Evolutionary conservation across 2,113 vertebrate genomes (phyloP), one percentile per base, ranked within the genome.

Genomic region (Solenodon paradoxus): DNA sequence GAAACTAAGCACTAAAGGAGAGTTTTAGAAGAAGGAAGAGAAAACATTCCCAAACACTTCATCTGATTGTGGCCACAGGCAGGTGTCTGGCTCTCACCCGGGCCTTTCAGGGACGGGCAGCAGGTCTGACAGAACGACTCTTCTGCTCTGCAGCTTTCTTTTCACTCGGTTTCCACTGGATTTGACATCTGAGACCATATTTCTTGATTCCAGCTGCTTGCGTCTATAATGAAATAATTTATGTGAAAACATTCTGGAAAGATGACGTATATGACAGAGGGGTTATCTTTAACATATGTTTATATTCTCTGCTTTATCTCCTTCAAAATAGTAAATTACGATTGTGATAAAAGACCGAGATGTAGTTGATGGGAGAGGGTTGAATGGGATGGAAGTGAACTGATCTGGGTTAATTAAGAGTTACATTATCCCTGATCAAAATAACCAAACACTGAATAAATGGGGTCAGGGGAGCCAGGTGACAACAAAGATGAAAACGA

Each of bases 171-270:
- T 94, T 92, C 35, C 83, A 74, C 1, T 72, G 59, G 64, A 72
- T 80, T 88, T 80, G 75, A 22, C 77, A 49, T 88, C 87, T 28
- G 68, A 97, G 92, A 40, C 59, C 42, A 1, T 81, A 89, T 88
- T 97, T 97, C 93, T 93, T n/a, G 74, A 74, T 0, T 15, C 63
- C 92, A 96, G 94, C 94, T 97, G 96, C 83, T 90, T 68, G 77
- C 90, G 84, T 93, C 87, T 84, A 75, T 93, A 95, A 96, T 93
- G 94, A 94, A 95, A 94, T 95, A 93, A 69, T 93, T 97, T 95
- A 96, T 95, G 97, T 55, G 96, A 74, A 85, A 90, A 45, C 90
- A 92, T 84, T 92, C 72, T 72, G 90, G 51, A 94, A 90, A 87
- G 57, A 63, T 55, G 66, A 97, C 90, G 66, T 51, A 51, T 68